phyloP scores from a whole-genome alignment of 2,888 invertebrate species.

The Brachyptera putata region DNA sequence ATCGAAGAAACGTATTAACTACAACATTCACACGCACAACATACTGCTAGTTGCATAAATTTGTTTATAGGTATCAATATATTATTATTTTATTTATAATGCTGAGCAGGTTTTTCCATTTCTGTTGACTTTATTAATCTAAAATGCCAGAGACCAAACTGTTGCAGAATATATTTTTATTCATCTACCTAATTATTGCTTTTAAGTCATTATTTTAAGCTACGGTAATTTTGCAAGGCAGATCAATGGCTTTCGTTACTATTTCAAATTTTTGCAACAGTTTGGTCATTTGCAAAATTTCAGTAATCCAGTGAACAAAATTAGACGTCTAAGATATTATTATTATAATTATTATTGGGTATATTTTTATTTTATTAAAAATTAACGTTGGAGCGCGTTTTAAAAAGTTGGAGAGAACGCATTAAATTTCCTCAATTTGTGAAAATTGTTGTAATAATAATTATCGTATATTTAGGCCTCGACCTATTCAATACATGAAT shows the following conservation, averaged over 20 bases:
- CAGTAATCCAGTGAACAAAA: slow-evolving; percentile 30
- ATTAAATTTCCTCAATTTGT: slow-evolving; percentile 3
- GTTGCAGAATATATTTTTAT: slow-evolving; percentile 23
- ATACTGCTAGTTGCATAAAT: slow-evolving; percentile 31
- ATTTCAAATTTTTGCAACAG: slow-evolving; percentile 24
- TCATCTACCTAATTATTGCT: slow-evolving; percentile 33
- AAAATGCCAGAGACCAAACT: slow-evolving; percentile 32
- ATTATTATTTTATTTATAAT: slow-evolving; percentile 31
- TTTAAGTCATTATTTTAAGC: slow-evolving; percentile 30
- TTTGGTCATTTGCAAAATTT: slow-evolving; percentile 24
- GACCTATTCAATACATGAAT: slow-evolving; percentile 37
- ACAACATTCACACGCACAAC: slow-evolving; percentile 33
- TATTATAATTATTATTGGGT: too few relatives aligned
- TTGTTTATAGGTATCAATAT: slow-evolving; percentile 22
- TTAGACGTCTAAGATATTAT: slow-evolving; percentile 31
- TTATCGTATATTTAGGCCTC: slow-evolving; percentile 39
- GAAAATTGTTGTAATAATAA: slow-evolving; percentile 22
- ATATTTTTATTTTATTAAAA: slow-evolving; percentile 23
- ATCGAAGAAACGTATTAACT: slow-evolving; percentile 16
- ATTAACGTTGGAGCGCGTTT: slow-evolving; percentile 8
- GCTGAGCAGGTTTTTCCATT: slow-evolving; percentile 34
- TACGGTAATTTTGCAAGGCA: slow-evolving; percentile 32
- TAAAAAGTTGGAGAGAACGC: background rate
- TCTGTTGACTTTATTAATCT: slow-evolving; percentile 32
- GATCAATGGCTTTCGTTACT: slow-evolving; percentile 20